Evolutionary conservation across 2,888 invertebrate species (phyloP).

Genomic region (Scaptomyza reducta): DNA sequence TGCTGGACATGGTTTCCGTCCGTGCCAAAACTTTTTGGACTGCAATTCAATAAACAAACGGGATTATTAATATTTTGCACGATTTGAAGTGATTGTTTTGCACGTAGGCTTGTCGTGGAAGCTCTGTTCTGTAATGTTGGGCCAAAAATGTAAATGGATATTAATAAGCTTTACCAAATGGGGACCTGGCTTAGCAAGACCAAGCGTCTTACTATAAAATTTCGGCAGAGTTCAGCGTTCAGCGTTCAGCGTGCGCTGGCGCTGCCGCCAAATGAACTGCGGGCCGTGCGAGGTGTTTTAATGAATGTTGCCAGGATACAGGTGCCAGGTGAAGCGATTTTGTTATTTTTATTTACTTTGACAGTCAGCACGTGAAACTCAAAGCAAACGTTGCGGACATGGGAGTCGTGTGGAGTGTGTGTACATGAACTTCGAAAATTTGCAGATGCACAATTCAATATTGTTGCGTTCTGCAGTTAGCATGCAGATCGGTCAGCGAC

Average conservation of each 20-base stretch:
- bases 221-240: slow-evolving; percentile 52
- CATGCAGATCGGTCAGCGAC: slow-evolving; percentile 27
- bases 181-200: slow-evolving; percentile 1
- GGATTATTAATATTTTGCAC: slow-evolving; percentile 75
- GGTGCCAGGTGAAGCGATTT: slow-evolving; percentile 79
- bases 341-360: slow-evolving; percentile 83
- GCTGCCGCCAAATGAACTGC: slow-evolving; percentile 33
- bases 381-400: slow-evolving; percentile 61
- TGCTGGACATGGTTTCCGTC: slow-evolving; percentile 65
- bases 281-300: slow-evolving; percentile 71
- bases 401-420: slow-evolving; percentile 26
- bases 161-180: slow-evolving; percentile 49
- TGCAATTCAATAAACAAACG: slow-evolving; percentile 78
- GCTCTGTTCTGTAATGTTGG: slow-evolving; percentile 49
- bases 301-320: slow-evolving; percentile 83
- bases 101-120: slow-evolving; percentile 20
- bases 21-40: slow-evolving; percentile 74
- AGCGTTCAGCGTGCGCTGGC: slow-evolving; percentile 7
- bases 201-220: slow-evolving; percentile 37
- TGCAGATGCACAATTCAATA: slow-evolving; percentile 34
- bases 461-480: slow-evolving; percentile 30
- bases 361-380: slow-evolving; percentile 77
- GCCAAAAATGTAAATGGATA: slow-evolving; percentile 52
- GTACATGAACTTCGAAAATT: slow-evolving; percentile 18
- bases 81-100: slow-evolving; percentile 42